phyloP scores from a whole-genome alignment of 2,888 invertebrate species.

The Dolichopus griseipennis region DNA sequence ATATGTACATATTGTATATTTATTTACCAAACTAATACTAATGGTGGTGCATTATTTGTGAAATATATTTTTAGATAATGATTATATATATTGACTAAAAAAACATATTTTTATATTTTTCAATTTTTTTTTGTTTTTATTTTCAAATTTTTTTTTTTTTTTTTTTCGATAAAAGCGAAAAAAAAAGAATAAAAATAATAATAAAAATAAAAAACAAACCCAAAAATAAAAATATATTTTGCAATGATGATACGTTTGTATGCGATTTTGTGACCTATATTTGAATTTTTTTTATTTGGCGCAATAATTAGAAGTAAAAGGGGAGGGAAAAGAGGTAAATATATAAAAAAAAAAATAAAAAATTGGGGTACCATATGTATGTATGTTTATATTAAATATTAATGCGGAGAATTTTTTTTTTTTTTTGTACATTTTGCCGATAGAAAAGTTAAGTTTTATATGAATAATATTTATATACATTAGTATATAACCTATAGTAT shows the following conservation, averaged over 20 bases:
- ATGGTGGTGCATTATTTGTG: not conserved
- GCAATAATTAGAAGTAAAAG: not conserved
- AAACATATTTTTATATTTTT: too few species aligned
- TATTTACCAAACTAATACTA: not conserved
- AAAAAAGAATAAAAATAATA: not conserved
- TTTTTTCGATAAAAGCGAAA: not conserved
- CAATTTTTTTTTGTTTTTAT: too few species aligned
- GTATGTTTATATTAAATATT: too few species aligned
- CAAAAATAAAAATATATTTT: not conserved
- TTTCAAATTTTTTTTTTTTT: too few species aligned
- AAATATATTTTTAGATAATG: constrained; percentile 3
- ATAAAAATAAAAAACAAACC: not conserved
- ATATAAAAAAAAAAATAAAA: not conserved
- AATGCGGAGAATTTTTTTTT: not conserved
- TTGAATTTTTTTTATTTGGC: not conserved
- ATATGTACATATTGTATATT: not conserved
- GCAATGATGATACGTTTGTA: not conserved
- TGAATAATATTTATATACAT: too few species aligned
- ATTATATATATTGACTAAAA: constrained; percentile 3
- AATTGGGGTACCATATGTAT: not conserved
- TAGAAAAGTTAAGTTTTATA: too few species aligned
- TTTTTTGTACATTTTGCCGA: not conserved
- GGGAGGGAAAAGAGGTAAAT: not conserved
- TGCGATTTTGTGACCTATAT: constrained; percentile 6
- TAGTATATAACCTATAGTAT: too few species aligned